A percentile compares a stretch with the other conserved stretches of the same genome.
Evolutionary conservation across 1,140 invertebrate genomes (phyloP).

Genomic region (Trichomalopsis sarcophagae): DNA sequence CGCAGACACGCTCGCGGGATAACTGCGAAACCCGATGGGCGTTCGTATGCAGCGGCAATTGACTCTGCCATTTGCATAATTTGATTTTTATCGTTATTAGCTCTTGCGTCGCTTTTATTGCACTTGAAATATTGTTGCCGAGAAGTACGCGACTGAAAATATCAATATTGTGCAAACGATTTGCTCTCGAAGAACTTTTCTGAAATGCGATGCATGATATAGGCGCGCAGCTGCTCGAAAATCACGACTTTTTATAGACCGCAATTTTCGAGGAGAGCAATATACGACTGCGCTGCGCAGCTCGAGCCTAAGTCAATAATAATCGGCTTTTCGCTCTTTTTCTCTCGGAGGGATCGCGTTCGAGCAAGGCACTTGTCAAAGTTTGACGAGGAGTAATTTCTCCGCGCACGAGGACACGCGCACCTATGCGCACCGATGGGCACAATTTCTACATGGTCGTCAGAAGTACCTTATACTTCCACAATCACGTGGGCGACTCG

Average conservation of each 20-base stretch:
- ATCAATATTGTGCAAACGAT: too few relatives aligned
- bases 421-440: too few relatives aligned
- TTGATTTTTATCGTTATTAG: background rate
- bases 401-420: background rate
- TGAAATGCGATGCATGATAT: too few relatives aligned
- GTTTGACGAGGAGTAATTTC: constrained; percentile 31
- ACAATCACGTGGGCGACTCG: too few relatives aligned
- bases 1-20: background rate
- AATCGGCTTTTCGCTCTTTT: constrained; percentile 36
- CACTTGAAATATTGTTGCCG: background rate
- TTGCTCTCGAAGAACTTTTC: too few relatives aligned
- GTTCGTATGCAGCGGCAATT: background rate
- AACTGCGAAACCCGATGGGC: background rate
- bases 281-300: background rate
- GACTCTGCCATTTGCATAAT: background rate
- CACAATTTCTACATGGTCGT: too few relatives aligned
- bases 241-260: background rate
- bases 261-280: background rate
- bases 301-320: constrained; percentile 16
- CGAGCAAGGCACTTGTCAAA: constrained; percentile 41
- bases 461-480: too few relatives aligned
- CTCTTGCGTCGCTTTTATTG: background rate
- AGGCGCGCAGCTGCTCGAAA: too few relatives aligned
- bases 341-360: background rate
- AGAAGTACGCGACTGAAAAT: background rate